phyloP scores from a whole-genome alignment of 2,888 invertebrate species.

The Sialis fuliginosa region DNA sequence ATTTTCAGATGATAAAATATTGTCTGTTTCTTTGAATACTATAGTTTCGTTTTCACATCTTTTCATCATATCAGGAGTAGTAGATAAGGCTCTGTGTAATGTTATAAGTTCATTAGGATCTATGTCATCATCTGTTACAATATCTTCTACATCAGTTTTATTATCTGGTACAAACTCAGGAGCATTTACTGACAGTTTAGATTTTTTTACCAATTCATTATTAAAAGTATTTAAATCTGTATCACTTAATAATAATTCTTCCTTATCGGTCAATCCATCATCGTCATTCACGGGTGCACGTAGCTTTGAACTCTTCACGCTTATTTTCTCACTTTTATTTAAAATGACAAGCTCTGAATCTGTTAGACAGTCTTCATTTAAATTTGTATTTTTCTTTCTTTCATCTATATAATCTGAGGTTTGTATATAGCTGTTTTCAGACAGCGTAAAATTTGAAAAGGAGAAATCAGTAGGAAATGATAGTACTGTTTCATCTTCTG shows the following conservation, averaged over 20 bases:
- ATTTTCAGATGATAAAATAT: conserved; percentile 1
- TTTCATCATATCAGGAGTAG: conserved; percentile 17
- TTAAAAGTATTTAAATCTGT: conserved; percentile 14
- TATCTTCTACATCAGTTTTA: conserved; percentile 26
- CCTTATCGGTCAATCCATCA: conserved; percentile 20
- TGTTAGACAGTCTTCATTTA: conserved; percentile 10
- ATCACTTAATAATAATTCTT: conserved; percentile 25
- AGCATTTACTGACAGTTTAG: conserved; percentile 6
- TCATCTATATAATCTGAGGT: too few species aligned
- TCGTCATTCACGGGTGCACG: background rate
- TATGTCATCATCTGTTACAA: conserved; percentile 23
- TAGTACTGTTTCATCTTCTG: conserved; percentile 12
- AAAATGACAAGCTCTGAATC: conserved; percentile 16
- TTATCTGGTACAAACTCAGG: conserved; percentile 7
- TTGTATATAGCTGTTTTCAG: too few species aligned
- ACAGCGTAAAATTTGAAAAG: too few species aligned
- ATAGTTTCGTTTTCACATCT: conserved; percentile 16
- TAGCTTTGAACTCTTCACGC: too few species aligned
- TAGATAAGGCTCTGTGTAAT: conserved; percentile 10
- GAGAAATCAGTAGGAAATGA: too few species aligned
- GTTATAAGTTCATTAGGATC: conserved; percentile 7
- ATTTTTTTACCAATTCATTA: conserved; percentile 8
- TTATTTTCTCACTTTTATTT: conserved; percentile 7
- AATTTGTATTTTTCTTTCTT: too few species aligned
- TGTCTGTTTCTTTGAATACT: conserved; percentile 18